These are phyloP conservation scores for Liparis tanakae DNA, from an alignment of 2,797 vertebrate species.

Conservation along the genomic window DNA sequence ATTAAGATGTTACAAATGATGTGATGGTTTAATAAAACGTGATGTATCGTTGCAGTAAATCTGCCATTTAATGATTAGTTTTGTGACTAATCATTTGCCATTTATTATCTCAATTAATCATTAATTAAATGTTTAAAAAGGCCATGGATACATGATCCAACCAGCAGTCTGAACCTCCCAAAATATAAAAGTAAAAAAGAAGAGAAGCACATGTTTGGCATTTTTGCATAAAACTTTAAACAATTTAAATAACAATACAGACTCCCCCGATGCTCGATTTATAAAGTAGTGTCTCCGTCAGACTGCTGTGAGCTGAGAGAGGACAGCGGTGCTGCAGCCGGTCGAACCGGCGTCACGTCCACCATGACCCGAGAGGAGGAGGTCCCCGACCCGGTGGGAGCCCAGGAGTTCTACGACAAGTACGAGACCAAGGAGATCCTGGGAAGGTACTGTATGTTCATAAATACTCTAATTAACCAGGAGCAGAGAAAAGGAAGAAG, in stretches of 20 bases:
- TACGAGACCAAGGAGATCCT: conserved; percentile 96
- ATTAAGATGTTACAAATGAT: not conserved
- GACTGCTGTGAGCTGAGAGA: conserved; percentile 31
- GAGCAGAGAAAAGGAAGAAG: not conserved
- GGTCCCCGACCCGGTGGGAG: conserved; percentile 88
- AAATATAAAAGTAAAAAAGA: not conserved
- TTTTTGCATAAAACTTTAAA: not conserved
- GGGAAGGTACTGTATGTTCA: conserved; percentile 86
- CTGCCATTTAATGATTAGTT: not conserved
- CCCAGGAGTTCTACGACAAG: conserved; percentile 94
- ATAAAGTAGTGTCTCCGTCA: not conserved
- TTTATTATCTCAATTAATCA: not conserved
- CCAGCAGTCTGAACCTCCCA: not conserved
- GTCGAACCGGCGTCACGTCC: conserved; percentile 39
- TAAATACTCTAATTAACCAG: not conserved
- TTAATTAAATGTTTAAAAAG: not conserved
- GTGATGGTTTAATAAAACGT: not conserved
- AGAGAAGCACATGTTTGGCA: not conserved
- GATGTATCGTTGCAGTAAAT: not conserved
- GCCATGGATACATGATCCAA: not conserved
- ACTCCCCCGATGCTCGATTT: not conserved
- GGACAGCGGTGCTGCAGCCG: conserved; percentile 18
- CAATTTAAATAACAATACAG: not conserved
- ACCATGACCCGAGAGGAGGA: conserved; percentile 94
- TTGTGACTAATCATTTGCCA: not conserved